phyloP scores from a whole-genome alignment of 23 tunicate species.

The Oikopleura dioica region DNA sequence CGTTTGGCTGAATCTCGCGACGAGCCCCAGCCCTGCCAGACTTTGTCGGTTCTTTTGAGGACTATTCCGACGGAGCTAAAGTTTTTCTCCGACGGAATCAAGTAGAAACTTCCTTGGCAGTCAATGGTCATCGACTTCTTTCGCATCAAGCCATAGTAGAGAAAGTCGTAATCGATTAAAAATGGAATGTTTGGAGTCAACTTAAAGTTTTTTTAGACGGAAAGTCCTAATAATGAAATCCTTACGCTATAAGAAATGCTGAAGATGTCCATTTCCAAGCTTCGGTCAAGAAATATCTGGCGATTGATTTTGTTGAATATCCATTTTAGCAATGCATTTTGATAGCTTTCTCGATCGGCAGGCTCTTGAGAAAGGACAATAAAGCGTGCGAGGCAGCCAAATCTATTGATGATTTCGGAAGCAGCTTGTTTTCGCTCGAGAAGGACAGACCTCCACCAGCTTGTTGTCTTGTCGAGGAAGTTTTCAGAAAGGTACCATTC shows the following conservation, averaged over 20 bases:
- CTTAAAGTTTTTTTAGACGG: not conserved
- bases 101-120: too few relatives aligned
- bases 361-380: not conserved
- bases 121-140: too few relatives aligned
- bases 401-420: not conserved
- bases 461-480: too few relatives aligned
- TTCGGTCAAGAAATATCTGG: not conserved
- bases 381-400: not conserved
- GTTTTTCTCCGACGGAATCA: too few relatives aligned
- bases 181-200: not conserved
- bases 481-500: too few relatives aligned
- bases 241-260: not conserved
- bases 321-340: not conserved
- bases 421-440: too few relatives aligned
- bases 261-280: not conserved
- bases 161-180: not conserved
- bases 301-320: not conserved
- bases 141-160: not conserved
- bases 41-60: too few relatives aligned
- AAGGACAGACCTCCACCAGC: too few relatives aligned
- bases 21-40: too few relatives aligned
- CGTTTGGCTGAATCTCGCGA: too few relatives aligned
- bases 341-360: not conserved
- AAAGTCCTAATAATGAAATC: not conserved
- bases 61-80: too few relatives aligned